Percentiles rank a stretch among this genome's conserved stretches.
Evolutionary conservation across 2,113 vertebrate genomes (phyloP).

Genomic region (Hoplias malabaricus): DNA sequence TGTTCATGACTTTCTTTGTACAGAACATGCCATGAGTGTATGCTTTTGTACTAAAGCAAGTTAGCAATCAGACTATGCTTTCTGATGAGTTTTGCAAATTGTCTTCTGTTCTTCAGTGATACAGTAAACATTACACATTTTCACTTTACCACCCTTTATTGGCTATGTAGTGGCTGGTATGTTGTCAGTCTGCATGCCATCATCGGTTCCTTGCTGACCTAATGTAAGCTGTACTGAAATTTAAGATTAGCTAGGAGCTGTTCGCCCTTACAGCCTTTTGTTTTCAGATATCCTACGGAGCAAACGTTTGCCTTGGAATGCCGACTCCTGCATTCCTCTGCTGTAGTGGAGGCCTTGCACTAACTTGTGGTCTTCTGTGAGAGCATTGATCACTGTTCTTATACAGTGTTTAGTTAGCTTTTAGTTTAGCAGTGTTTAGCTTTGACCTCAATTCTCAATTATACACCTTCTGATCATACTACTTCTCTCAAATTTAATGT

Average conservation of each 20-base stretch:
- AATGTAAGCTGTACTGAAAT: neutral
- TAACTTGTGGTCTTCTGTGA: neutral
- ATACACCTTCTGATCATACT: neutral
- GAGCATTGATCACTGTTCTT: neutral
- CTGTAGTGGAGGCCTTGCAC: neutral
- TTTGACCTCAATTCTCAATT: too few species aligned
- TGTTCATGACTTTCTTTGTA: too few species aligned
- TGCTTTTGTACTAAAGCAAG: too few species aligned
- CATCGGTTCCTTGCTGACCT: neutral
- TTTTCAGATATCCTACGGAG: neutral
- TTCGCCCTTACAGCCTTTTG: neutral
- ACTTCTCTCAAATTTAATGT: neutral
- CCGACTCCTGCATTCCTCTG: neutral
- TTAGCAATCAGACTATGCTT: too few species aligned
- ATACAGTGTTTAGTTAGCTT: too few species aligned
- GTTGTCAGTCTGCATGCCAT: neutral
- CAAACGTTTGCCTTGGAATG: neutral
- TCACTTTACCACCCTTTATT: neutral
- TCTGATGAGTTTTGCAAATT: too few species aligned
- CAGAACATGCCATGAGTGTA: too few species aligned
- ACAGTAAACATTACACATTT: neutral
- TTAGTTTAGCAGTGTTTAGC: too few species aligned
- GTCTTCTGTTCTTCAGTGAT: too few species aligned
- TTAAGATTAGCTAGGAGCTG: neutral
- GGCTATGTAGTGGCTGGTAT: neutral